A percentile compares a stretch with the other conserved stretches of the same genome.
phyloP scores from a whole-genome alignment of 1,140 invertebrate genomes.

The Brachionus manjavacas region DNA sequence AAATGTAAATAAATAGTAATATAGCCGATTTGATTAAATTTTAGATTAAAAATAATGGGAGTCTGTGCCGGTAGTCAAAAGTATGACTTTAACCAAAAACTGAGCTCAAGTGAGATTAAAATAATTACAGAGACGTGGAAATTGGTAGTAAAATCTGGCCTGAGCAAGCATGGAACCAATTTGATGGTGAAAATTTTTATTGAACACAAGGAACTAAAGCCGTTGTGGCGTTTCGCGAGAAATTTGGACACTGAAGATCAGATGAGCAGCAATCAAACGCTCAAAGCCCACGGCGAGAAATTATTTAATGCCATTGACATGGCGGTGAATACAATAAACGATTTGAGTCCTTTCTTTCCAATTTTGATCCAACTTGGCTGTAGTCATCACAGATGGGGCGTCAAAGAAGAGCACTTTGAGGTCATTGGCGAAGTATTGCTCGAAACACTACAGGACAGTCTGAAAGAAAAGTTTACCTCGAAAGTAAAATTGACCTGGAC shows the following conservation, averaged over 20 bases:
- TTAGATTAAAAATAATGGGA: slow-evolving; percentile 37
- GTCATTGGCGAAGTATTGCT: background rate
- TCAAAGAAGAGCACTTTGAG: slow-evolving; percentile 34
- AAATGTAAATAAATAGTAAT: no score
- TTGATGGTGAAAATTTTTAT: slow-evolving; percentile 27
- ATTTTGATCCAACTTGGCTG: slow-evolving; percentile 34
- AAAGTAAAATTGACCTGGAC: slow-evolving; percentile 10
- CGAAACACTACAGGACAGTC: background rate
- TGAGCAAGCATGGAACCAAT: background rate
- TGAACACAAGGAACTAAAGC: slow-evolving; percentile 25
- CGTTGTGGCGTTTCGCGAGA: slow-evolving; percentile 12
- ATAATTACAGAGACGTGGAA: slow-evolving; percentile 10
- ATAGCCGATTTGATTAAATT: no score
- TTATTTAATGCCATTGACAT: slow-evolving; percentile 33
- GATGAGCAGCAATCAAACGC: slow-evolving; percentile 28
- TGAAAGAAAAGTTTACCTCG: slow-evolving; percentile 10
- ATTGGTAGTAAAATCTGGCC: background rate
- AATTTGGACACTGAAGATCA: slow-evolving; percentile 31
- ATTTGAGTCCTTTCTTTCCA: background rate
- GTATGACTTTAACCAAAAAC: background rate
- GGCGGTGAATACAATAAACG: slow-evolving; percentile 20
- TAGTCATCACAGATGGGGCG: slow-evolving; percentile 10
- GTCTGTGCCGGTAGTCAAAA: background rate
- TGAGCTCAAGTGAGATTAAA: slow-evolving; percentile 2
- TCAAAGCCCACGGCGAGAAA: slow-evolving; percentile 39